phyloP scores from a whole-genome alignment of 2,797 vertebrate genomes.

The Acrossocheilus wenchowensis region DNA sequence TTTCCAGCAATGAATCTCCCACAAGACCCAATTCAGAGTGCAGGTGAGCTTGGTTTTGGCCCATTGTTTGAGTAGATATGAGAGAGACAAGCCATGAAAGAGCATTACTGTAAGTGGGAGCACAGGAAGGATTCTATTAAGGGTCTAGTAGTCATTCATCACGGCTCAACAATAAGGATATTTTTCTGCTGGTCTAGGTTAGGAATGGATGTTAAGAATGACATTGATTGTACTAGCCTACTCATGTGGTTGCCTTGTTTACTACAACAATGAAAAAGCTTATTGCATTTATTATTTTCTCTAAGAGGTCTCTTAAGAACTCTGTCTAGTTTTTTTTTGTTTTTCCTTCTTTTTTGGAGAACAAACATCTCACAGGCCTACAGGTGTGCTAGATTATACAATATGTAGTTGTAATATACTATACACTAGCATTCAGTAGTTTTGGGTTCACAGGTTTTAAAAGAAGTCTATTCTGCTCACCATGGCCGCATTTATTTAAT shows the following conservation, averaged over 20 bases:
- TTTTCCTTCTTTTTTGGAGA: background rate
- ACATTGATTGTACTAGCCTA: background rate
- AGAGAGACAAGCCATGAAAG: constrained; percentile 21
- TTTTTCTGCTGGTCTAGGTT: background rate
- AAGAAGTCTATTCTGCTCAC: background rate
- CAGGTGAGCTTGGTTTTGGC: background rate
- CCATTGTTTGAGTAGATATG: constrained; percentile 36
- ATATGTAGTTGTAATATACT: background rate
- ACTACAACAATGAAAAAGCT: background rate
- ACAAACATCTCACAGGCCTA: background rate
- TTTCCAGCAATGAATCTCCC: constrained; percentile 23
- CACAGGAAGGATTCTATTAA: constrained; percentile 24
- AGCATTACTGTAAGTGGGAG: constrained; percentile 25
- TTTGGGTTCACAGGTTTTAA: background rate
- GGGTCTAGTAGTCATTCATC: background rate
- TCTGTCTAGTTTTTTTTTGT: background rate
- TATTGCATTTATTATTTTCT: background rate
- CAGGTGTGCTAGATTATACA: background rate
- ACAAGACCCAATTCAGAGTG: constrained; percentile 23
- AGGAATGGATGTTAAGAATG: background rate
- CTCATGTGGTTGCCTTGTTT: background rate
- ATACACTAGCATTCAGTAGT: background rate
- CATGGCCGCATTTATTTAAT: background rate
- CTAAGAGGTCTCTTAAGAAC: background rate
- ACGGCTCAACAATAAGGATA: background rate